Evolutionary conservation across 2,888 invertebrate genomes (phyloP).

Genomic region (Polyommatus iphigenia): DNA sequence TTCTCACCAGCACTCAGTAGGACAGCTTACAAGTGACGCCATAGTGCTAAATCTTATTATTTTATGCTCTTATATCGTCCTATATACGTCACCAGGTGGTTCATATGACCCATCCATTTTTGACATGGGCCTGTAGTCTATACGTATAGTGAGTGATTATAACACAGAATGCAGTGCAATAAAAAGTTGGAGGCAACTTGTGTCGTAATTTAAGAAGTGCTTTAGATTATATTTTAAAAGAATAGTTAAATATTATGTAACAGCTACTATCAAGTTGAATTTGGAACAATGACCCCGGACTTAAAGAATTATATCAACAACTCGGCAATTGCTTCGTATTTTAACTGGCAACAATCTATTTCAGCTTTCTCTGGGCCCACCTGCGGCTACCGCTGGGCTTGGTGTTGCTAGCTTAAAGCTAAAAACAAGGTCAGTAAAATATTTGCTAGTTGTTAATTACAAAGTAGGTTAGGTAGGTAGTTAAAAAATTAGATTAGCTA

Average conservation of each 20-base stretch:
- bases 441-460: no score
- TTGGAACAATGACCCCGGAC: constrained; percentile 10
- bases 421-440: background rate
- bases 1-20: no score
- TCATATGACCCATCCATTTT: no score
- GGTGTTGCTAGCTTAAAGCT: background rate
- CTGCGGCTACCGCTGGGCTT: constrained; percentile 34
- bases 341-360: constrained; percentile 43
- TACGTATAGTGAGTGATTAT: no score
- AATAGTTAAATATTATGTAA: background rate
- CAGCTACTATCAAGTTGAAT: background rate
- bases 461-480: no score
- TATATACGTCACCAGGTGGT: no score
- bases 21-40: no score
- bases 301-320: constrained; percentile 27
- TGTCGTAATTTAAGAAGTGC: background rate
- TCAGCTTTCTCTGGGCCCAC: constrained; percentile 37
- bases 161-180: no score
- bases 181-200: background rate
- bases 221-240: background rate
- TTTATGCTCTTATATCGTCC: no score
- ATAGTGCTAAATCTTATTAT: no score
- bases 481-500: no score
- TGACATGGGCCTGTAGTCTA: no score
- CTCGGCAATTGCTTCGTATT: constrained; percentile 32